Evolutionary conservation across 2,888 invertebrate genomes (phyloP), one percentile per base, ranked within the genome.

Genomic region (Selenia dentaria): DNA sequence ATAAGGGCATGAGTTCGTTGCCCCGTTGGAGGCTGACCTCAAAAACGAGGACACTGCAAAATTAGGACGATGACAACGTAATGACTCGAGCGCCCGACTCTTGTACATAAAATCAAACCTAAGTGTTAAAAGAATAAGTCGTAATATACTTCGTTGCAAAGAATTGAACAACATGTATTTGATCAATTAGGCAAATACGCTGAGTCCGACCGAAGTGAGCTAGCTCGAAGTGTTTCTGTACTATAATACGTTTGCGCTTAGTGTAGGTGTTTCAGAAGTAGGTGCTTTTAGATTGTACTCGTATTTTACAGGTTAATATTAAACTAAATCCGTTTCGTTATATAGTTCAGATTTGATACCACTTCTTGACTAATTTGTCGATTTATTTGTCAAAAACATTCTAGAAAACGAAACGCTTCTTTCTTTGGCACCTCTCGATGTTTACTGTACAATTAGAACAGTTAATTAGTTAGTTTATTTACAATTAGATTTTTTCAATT

Each of bases 1-100:
- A 89, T 90, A 91, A 91, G 90, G 91, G 90, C 91, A 88, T 75
- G 84, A 80, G 91, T 91, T 91, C 91, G 90, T 88, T 87, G 91
- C 87, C 79, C 91, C 84, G 82, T 84, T 87, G 90, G 84, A 86
- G 83, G 92, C 92, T 93, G 93, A 93, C 93, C 93, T 93, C 93
- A 93, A 93, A 93, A 93, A 93, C 93, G 93, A 93, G 93, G 93
- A 93, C 93, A 92, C 92, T 92, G 91, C 92, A 92, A 92, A 91
- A 91, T 91, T 91, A 86, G 88, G 87, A 85, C 90, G 88, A 82
- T 87, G 89, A 85, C 88, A 88, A 86, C 90, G 79, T 83, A 89
- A 89, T 77, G 90, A 81, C 85, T 81, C 63, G 71, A 88, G 70
- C 79, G 87, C 84, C 87, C 54, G 59, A 58, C 54, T 46, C 49